Evolutionary conservation across 1,140 invertebrate genomes (phyloP), one percentile per base, ranked within the genome.

Genomic region (Drosophila orosa): DNA sequence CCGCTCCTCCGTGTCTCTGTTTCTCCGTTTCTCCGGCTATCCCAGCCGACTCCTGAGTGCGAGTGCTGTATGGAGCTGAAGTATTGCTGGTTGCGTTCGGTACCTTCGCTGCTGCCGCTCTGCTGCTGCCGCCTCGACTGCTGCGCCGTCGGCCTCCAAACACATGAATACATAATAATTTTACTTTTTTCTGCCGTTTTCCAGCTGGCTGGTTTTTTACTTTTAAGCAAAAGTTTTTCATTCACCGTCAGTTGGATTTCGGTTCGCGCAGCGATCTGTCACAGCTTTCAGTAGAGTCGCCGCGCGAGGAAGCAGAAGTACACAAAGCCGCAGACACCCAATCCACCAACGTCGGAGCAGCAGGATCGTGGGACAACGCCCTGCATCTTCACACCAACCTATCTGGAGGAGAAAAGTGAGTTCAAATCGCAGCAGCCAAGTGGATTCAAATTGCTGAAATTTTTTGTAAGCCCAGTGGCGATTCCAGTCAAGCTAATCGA

Each of bases 161-260:
- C 80, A 86, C 66, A 65, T 89, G 83, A 80, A 83, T 87, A 82
- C 84, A 87, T 89, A 89, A 84, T 86, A 79, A 75, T 74, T 87
- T 82, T 80, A 75, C 74, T 86, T 84, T 76, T 84, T 83, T 84
- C 74, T 65, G 86, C 76, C 67, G 84, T 89, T 86, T 86, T 86
- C 83, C 83, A 86, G 84, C 83, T 75, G 71, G 83, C 67, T 89
- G 83, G 60, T 90, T 90, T 90, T 90, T 91, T 91, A 91, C 90
- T 83, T 91, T 80, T 74, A 69, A 83, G 84, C 86, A 69, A 91
- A 89, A 79, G 81, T 79, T 91, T 91, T 91, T 90, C 86, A 91
- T 86, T 85, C 90, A 80, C 86, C 67, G 90, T 91, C 90, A 91
- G 90, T 91, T 91, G 83, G 75, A 85, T 90, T 90, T 91, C 90